phyloP scores from a whole-genome alignment of 2,888 invertebrate species.

The Drosophila kuntzei region DNA sequence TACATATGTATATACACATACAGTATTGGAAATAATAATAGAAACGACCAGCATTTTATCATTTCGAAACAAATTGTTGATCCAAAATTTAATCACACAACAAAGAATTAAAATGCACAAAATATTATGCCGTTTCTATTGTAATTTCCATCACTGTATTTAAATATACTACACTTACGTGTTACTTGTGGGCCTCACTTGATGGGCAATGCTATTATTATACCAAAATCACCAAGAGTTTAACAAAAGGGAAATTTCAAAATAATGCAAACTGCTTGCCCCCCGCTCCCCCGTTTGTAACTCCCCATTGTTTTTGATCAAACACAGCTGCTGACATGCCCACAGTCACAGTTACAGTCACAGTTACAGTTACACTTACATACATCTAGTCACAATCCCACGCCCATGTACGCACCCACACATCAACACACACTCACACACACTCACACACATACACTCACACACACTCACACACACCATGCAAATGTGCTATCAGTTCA shows the following conservation, averaged over 20 bases:
- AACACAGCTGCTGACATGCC: conserved; percentile 13
- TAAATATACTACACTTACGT: not conserved
- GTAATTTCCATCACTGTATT: not conserved
- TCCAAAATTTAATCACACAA: no score
- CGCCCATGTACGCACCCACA: conserved; percentile 4
- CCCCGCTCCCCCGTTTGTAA: no score
- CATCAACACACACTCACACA: conserved; percentile 9
- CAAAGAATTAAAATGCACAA: no score
- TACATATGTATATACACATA: not conserved
- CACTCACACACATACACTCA: conserved; percentile 5
- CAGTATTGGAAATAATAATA: not conserved
- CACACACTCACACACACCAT: not conserved
- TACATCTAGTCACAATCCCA: not conserved
- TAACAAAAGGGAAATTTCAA: conserved; percentile 34
- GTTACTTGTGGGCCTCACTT: conserved; percentile 5
- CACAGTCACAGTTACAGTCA: not conserved
- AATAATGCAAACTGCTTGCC: conserved; percentile 9
- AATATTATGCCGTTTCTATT: not conserved
- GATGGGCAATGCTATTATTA: conserved; percentile 10
- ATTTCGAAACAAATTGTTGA: not conserved
- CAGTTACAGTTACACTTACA: conserved; percentile 2
- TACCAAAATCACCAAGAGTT: not conserved
- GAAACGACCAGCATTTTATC: not conserved
- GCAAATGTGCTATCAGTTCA: conserved; percentile 15
- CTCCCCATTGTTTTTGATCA: conserved; percentile 9